Base-by-base conservation (phyloP, 2,888 invertebrate species). In the Melinaea marsaeus region DNA sequence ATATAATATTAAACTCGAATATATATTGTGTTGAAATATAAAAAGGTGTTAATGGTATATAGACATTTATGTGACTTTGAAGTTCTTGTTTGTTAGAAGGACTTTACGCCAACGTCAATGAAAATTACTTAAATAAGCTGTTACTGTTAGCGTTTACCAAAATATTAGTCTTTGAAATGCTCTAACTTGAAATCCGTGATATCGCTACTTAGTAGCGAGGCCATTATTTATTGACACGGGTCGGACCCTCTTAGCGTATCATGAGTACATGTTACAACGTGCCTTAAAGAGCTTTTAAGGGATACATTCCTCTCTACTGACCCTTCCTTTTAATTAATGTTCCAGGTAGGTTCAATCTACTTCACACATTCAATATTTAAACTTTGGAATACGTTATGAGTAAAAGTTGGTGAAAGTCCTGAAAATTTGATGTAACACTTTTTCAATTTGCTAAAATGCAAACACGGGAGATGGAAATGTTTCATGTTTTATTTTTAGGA, bases 261-360 rank as follows among this genome's bases (percentile, higher is more conserved):
- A 60, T 47, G 54, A 63, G 66, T 66, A 70, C 61, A 65, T 62
- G 63, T 72, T 66, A 69, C 69, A 70, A 22, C 22, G 22, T 22
- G 67, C 70, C 69, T 67, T 72, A 68, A 69, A 71, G 66, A 69
- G 71, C 65, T 70, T 72, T 71, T 70, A 70, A 67, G 65, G 62
- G 69, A 51, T 51, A 51, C 51, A n/a, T 51, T 51, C 32, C 22
- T 51, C 51, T 51, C 63, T 62, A 68, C 68, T 69, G 69, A 72
- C 71, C 73, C 69, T 62, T 46, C 63, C 61, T 65, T 72, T 72
- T 74, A 75, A 74, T 73, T 74, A 74, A 73, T 72, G 67, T 66
- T 67, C 65, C 66, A 69, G 69, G 69, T 64, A 67, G 65, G 64
- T 67, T 67, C 58, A 66, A 64, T 57, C 69, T 60, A 56, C 42